phyloP scores from a whole-genome alignment of 2,797 vertebrate genomes.

The Malacoctenus gilli region DNA sequence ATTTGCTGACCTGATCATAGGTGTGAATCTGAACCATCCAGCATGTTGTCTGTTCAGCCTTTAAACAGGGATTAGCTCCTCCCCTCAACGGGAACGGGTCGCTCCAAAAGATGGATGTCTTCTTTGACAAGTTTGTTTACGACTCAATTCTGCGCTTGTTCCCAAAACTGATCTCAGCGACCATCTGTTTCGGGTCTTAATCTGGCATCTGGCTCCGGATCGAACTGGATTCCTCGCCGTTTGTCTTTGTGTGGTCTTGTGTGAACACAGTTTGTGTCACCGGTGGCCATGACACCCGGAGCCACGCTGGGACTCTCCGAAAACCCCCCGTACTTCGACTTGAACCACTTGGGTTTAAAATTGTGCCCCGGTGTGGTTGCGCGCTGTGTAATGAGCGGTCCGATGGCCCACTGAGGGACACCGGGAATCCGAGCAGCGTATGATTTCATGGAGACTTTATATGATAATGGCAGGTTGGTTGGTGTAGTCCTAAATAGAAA shows the following conservation, averaged over 20 bases:
- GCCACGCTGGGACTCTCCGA: conserved; percentile 9
- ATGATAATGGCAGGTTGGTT: conserved; percentile 58
- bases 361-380: conserved; percentile 29
- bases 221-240: conserved; percentile 21
- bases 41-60: too few species aligned
- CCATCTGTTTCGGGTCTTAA: conserved; percentile 52
- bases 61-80: too few species aligned
- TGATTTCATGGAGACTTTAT: conserved; percentile 56
- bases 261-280: conserved; percentile 43
- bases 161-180: conserved; percentile 12
- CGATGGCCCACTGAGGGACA: conserved; percentile 13
- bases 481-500: conserved; percentile 49
- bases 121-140: too few species aligned
- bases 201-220: conserved; percentile 28
- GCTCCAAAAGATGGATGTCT: too few species aligned
- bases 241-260: conserved; percentile 70
- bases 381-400: conserved; percentile 24
- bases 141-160: conserved; percentile 4
- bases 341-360: conserved; percentile 42
- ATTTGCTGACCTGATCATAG: too few species aligned
- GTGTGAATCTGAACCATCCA: too few species aligned
- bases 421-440: conserved; percentile 16
- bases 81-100: too few species aligned
- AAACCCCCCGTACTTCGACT: too few species aligned
- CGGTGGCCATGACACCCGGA: conserved; percentile 19